Conservation (phyloP, 2,888 invertebrate species). For the Yponomeuta malinellus region DNA sequence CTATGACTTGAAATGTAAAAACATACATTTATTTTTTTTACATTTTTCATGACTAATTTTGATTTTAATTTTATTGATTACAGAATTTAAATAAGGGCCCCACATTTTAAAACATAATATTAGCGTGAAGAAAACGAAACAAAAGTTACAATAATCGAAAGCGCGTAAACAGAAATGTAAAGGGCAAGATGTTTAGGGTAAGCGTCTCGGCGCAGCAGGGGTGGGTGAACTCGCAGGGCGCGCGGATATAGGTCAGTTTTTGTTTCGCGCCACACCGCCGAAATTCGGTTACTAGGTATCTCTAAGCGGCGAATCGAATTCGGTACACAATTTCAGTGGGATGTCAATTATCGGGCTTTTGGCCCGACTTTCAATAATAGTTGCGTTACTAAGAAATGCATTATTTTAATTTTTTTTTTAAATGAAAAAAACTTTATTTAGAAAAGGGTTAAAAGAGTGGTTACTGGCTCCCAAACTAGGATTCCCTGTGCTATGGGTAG, state of each 20-base stretch:
- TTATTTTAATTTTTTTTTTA: neutral
- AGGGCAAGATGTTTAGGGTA: conserved; percentile 62
- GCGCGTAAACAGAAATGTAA: conserved; percentile 44
- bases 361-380: conserved; percentile 26
- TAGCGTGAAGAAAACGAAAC: neutral
- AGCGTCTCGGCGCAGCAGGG: conserved; percentile 50
- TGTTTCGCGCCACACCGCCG: conserved; percentile 65
- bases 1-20: neutral
- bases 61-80: no score
- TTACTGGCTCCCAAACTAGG: no score
- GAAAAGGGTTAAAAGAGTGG: no score
- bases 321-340: conserved; percentile 25
- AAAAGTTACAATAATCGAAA: conserved; percentile 38
- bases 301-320: conserved; percentile 20
- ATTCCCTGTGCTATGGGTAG: no score
- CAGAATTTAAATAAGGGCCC: no score
- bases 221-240: conserved; percentile 72
- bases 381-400: neutral
- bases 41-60: no score
- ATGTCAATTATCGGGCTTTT: conserved; percentile 34
- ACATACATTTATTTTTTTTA: neutral
- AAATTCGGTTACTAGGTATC: conserved; percentile 72
- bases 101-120: no score
- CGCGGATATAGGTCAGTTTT: conserved; percentile 72
- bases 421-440: no score